Percentiles rank a stretch among this genome's conserved stretches.
phyloP scores from a whole-genome alignment of 2,797 vertebrate species.

The Scolopax rusticola region DNA sequence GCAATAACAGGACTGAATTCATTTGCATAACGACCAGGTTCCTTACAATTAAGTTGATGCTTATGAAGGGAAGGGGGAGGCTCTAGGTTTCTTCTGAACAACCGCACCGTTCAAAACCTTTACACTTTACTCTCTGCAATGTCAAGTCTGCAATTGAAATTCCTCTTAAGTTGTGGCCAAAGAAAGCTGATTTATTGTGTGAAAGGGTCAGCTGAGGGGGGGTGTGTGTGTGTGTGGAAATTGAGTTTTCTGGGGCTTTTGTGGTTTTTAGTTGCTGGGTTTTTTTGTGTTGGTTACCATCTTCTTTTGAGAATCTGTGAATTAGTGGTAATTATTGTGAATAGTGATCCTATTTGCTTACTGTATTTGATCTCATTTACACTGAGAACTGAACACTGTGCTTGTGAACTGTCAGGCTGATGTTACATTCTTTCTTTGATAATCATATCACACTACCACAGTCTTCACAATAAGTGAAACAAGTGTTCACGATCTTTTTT shows the following conservation, averaged over 20 bases:
- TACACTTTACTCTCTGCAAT: neutral
- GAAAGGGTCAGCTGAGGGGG: neutral
- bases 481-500: rapidly evolving
- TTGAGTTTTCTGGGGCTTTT: neutral
- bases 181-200: neutral
- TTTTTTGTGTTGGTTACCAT: neutral
- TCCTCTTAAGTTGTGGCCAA: neutral
- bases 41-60: neutral
- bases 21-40: neutral
- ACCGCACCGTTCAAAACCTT: neutral
- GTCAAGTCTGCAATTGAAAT: neutral
- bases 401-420: neutral
- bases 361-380: neutral
- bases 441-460: rapidly evolving
- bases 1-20: neutral
- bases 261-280: neutral
- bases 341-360: neutral
- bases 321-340: neutral
- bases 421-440: neutral
- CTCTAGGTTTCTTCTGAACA: neutral
- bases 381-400: neutral
- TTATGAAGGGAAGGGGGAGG: neutral
- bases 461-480: neutral
- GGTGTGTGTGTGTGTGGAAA: neutral
- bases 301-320: neutral